These are phyloP conservation scores for Phlogophora meticulosa DNA, from an alignment of 2,888 invertebrate genomes.

Conservation along the genomic window DNA sequence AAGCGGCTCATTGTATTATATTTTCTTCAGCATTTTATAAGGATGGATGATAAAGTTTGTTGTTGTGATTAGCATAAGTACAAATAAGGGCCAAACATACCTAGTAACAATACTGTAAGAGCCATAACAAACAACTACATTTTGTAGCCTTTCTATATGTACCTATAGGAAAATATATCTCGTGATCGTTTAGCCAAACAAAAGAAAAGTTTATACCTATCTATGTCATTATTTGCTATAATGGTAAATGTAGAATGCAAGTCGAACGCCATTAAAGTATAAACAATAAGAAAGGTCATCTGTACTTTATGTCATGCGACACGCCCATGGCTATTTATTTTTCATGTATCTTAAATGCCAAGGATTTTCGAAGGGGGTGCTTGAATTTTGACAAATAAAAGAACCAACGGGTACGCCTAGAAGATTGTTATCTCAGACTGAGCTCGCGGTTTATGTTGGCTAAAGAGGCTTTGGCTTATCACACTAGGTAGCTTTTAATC, in stretches of 20 bases:
- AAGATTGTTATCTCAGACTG: constrained; percentile 42
- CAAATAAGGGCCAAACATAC: not conserved
- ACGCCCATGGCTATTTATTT: constrained; percentile 63
- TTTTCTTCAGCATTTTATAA: constrained; percentile 3
- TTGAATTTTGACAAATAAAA: constrained; percentile 42
- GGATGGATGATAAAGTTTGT: constrained; percentile 1
- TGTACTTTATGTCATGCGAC: constrained; percentile 63
- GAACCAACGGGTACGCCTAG: constrained; percentile 30
- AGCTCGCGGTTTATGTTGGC: constrained; percentile 19
- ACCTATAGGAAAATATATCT: not conserved
- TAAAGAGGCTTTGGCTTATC: constrained; percentile 30
- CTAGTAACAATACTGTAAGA: not conserved
- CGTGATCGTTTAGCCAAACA: constrained; percentile 6
- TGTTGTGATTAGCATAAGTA: constrained; percentile 9
- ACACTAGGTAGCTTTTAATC: constrained; percentile 28
- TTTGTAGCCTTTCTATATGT: not conserved
- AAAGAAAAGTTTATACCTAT: not conserved
- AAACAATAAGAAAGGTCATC: constrained; percentile 72
- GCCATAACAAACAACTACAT: not conserved
- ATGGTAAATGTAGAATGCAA: constrained; percentile 38
- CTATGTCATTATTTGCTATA: constrained; percentile 27
- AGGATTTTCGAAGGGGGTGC: constrained; percentile 58
- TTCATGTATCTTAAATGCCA: constrained; percentile 60
- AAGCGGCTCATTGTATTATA: not conserved
- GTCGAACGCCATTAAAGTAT: constrained; percentile 60